Conservation (phyloP, 1,140 invertebrate species). For the Achroia grisella region DNA sequence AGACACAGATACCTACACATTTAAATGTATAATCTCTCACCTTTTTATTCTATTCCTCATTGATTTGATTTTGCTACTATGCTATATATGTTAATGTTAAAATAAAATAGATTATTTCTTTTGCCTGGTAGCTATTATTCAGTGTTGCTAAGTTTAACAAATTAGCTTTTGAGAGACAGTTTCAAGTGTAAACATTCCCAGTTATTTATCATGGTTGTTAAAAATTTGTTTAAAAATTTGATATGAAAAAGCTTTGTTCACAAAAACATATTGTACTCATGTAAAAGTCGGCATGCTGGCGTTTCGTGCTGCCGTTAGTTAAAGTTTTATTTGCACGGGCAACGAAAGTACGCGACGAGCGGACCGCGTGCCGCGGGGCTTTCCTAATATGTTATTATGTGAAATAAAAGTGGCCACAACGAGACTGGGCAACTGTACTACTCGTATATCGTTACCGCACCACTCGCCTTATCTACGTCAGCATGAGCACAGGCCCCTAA, state of each 20-base stretch:
- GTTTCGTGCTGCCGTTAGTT: slow-evolving; percentile 34
- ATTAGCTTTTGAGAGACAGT: too few relatives aligned
- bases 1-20: too few relatives aligned
- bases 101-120: too few relatives aligned
- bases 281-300: slow-evolving; percentile 11
- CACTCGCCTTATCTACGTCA: slow-evolving; percentile 50
- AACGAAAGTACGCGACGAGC: slow-evolving; percentile 29
- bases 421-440: slow-evolving; percentile 10
- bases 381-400: slow-evolving; percentile 65
- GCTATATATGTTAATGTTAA: too few relatives aligned
- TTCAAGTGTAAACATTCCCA: too few relatives aligned
- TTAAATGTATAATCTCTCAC: too few relatives aligned
- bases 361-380: slow-evolving; percentile 29
- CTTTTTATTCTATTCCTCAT: too few relatives aligned
- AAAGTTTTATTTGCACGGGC: slow-evolving; percentile 54
- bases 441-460: slow-evolving; percentile 25
- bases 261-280: slow-evolving; percentile 8
- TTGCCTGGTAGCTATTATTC: too few relatives aligned
- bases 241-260: background rate
- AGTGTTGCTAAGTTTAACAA: too few relatives aligned
- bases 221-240: slow-evolving; percentile 3
- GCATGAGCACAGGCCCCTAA: slow-evolving; percentile 35
- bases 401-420: slow-evolving; percentile 50
- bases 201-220: too few relatives aligned
- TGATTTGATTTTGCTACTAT: too few relatives aligned